Evolutionary conservation across 2,888 invertebrate genomes (phyloP), one percentile per base, ranked within the genome.

Genomic region (Quadroppia sp.): DNA sequence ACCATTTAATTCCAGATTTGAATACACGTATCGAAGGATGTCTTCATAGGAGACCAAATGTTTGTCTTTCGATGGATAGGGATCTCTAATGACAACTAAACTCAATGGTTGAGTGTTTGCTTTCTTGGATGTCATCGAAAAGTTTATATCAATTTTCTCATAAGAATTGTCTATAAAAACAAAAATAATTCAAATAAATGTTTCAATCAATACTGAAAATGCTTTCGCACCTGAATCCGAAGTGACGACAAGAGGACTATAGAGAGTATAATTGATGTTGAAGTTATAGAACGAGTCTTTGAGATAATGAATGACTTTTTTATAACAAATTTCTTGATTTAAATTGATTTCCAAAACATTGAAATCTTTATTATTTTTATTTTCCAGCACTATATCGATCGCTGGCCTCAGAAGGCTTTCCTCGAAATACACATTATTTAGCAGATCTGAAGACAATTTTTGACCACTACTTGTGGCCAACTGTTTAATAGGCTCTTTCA

Each of bases 1-100:
- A 70, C 91, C 92, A 71, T 86, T 86, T 1, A 86, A 83, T 79
- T 86, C 88, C 56, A 93, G 81, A 70, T 89, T 87, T 25, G 83
- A 85, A 1, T 76, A 45, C 7, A 81, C 71, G 17, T 23, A 53
- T 20, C 23, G 2, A 7, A 53, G 6, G 9, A 53, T n/a, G 17
- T 20, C 53, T 53, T 53, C 53, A 20, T 25, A 20, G 7, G 6
- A 15, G 53, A 53, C 25, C 17, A 20, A 9, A 6, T 25, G 23
- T 11, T 53, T 45, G 15, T 45, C 45, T 45, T 53, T 20, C 7
- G 25, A 3, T 20, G 53, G 23, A 25, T 7, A 53, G 3, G 7
- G 20, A 15, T 53, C 53, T 53, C 53, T 53, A 17, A 53, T 20
- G 2, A 53, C 3, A 11, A 53, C 17, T 13, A 53, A 23, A 23